Conservation (phyloP, 30 jellyfish, hydroid and myxozoan genomes). For the Sanderia malayensis region DNA sequence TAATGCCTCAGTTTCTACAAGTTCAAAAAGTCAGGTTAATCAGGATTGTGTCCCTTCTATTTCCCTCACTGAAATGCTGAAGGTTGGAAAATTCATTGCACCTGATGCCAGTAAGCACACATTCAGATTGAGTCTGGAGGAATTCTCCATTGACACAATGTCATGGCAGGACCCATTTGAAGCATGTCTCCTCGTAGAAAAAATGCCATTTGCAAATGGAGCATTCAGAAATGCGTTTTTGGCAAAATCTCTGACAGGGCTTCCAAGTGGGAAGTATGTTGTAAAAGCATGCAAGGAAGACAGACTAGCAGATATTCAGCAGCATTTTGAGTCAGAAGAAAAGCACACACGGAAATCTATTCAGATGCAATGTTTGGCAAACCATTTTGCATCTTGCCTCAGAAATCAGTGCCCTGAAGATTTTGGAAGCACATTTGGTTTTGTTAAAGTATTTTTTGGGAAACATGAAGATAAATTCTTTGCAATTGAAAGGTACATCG, state of each 20-base stretch:
- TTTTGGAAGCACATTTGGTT: no score
- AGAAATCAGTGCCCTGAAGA: no score
- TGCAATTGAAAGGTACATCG: no score
- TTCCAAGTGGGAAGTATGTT: background rate
- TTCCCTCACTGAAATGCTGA: slow-evolving; percentile 8
- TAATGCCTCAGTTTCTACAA: background rate
- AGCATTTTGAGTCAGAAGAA: slow-evolving; percentile 4
- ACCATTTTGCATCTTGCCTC: no score
- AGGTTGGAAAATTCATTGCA: slow-evolving; percentile 11
- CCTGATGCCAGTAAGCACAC: background rate
- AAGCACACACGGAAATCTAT: slow-evolving; percentile 3
- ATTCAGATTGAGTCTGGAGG: background rate
- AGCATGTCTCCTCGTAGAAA: slow-evolving; percentile 5
- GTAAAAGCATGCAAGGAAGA: slow-evolving; percentile 1
- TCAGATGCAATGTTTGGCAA: no score
- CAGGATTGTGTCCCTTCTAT: slow-evolving; percentile 3
- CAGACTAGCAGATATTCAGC: background rate
- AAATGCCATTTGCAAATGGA: slow-evolving; percentile 11
- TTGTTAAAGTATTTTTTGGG: no score
- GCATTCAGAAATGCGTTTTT: slow-evolving; percentile 6
- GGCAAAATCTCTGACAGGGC: slow-evolving; percentile 6
- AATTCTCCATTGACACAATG: slow-evolving; percentile 2
- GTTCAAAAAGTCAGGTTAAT: no score
- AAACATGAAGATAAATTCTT: no score
- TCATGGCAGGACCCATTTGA: slow-evolving; percentile 11